Evolutionary conservation across 2,797 vertebrate species (phyloP).

Genomic region (Enteromius afrohamiltoni): DNA sequence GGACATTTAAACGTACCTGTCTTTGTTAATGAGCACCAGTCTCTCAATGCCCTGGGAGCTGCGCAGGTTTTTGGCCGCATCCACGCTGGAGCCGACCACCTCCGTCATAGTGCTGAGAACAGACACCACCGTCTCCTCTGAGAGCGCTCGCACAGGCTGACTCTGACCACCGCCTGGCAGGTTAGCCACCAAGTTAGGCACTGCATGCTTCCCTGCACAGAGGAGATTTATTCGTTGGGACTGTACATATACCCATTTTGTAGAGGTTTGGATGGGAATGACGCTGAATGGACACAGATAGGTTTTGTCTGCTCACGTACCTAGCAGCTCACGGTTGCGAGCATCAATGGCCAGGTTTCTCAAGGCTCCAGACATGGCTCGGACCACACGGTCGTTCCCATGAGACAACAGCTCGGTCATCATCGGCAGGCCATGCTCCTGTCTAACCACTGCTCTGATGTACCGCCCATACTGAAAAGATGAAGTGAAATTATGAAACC

Average conservation of each 20-base stretch:
- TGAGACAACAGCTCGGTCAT: slow-evolving; percentile 88
- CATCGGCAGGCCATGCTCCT: slow-evolving; percentile 90
- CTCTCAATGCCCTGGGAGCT: slow-evolving; percentile 93
- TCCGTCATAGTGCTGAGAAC: slow-evolving; percentile 91
- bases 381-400: slow-evolving; percentile 89
- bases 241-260: not conserved
- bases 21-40: slow-evolving; percentile 94
- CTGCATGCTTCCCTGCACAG: slow-evolving; percentile 86
- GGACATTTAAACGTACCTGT: slow-evolving; percentile 77
- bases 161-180: slow-evolving; percentile 89
- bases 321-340: slow-evolving; percentile 90
- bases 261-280: not conserved
- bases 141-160: slow-evolving; percentile 83
- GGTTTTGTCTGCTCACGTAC: slow-evolving; percentile 72
- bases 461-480: slow-evolving; percentile 86
- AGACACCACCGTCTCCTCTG: slow-evolving; percentile 91
- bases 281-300: not conserved
- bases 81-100: slow-evolving; percentile 88
- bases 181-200: slow-evolving; percentile 88
- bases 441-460: slow-evolving; percentile 87
- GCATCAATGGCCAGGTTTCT: slow-evolving; percentile 92
- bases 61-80: slow-evolving; percentile 90
- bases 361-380: slow-evolving; percentile 91
- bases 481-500: not conserved
- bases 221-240: not conserved